Conservation (phyloP, 2,113 vertebrate species). For the Phaetusa simplex region DNA sequence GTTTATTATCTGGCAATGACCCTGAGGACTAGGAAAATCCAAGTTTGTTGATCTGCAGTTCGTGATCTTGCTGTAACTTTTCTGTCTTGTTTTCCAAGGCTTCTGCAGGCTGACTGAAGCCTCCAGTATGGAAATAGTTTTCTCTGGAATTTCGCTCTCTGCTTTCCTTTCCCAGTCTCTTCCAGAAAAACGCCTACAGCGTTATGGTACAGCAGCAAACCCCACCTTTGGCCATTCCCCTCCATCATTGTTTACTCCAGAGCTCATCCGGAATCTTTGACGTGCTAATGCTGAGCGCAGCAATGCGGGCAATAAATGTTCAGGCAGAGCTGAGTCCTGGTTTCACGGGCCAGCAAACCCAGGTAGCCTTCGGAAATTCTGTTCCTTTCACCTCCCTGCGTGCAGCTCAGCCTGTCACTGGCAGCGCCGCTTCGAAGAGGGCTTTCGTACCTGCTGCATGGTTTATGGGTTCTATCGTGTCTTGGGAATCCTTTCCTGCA, state of each 20-base stretch:
- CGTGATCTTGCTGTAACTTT: not conserved
- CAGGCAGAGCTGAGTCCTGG: not conserved
- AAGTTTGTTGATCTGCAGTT: not conserved
- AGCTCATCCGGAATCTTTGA: not conserved
- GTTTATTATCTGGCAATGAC: not conserved
- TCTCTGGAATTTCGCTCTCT: not conserved
- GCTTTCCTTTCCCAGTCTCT: not conserved
- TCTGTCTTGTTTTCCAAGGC: not conserved
- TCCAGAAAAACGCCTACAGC: not conserved
- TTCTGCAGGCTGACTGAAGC: not conserved
- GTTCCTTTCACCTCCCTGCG: not conserved
- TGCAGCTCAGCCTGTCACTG: not conserved
- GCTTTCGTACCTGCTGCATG: not conserved
- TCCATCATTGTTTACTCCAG: not conserved
- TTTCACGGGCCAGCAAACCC: not conserved
- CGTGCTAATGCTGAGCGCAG: not conserved
- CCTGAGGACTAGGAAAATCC: not conserved
- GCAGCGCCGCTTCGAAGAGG: not conserved
- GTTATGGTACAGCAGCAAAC: not conserved
- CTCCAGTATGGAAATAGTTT: not conserved
- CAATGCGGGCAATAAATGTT: not conserved
- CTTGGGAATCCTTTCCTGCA: not conserved
- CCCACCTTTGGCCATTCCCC: not conserved
- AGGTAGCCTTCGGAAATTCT: not conserved
- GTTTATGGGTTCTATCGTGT: not conserved